Evolutionary conservation across 2,888 invertebrate species (phyloP).

Genomic region (Spilarctia lutea): DNA sequence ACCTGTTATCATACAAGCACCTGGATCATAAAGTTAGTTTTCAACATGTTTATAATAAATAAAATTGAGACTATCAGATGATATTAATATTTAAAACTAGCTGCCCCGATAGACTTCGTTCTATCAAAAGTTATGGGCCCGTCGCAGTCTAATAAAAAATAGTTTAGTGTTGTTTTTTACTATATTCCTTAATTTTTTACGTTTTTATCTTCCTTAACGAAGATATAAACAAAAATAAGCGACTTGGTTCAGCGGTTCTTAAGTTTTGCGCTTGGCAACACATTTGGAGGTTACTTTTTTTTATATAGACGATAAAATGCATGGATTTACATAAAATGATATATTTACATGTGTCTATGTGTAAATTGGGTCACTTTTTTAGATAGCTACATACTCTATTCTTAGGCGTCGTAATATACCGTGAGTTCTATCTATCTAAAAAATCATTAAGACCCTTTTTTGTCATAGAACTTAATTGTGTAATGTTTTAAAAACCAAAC

Average conservation of each 20-base stretch:
- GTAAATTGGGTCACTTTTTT: background rate
- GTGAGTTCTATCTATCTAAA: background rate
- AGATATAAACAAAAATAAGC: too few species aligned
- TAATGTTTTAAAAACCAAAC: background rate
- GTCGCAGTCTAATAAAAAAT: too few species aligned
- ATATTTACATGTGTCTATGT: background rate
- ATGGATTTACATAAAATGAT: background rate
- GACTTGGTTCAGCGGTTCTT: too few species aligned
- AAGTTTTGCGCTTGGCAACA: too few species aligned
- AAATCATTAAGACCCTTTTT: background rate
- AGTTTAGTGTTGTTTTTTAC: too few species aligned
- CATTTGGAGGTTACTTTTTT: too few species aligned
- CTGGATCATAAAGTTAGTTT: background rate
- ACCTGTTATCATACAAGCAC: background rate
- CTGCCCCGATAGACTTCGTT: too few species aligned
- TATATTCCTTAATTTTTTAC: too few species aligned
- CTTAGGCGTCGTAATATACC: background rate
- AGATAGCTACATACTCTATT: background rate
- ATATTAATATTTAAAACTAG: too few species aligned
- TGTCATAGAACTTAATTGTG: background rate
- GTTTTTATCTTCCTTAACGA: too few species aligned
- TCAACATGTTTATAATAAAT: background rate
- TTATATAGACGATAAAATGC: too few species aligned
- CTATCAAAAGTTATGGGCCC: too few species aligned
- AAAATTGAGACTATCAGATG: background rate